Base-by-base conservation (phyloP, 2,888 invertebrate genomes). In the Noctua janthe region DNA sequence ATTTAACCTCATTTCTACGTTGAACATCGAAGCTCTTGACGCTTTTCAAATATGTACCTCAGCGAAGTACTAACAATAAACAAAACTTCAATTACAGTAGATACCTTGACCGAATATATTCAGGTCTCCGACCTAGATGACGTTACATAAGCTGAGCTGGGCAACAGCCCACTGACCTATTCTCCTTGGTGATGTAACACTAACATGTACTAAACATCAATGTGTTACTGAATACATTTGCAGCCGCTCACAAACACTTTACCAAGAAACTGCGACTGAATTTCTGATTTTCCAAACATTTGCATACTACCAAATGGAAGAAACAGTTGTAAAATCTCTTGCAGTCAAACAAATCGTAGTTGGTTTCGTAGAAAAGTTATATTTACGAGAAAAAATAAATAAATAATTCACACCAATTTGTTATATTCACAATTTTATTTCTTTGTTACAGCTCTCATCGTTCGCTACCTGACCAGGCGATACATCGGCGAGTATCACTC, bases 401-500 rank as follows among this genome's bases (percentile, higher is more conserved):
- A 70, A 79, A 51, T 43, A 51, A 79, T 79, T 49, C 6, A 35
- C 6, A 35, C 15, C 6, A 5, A 54, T 39, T 49, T 10, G 10
- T 8, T 56, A 54, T 82, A 29, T 76, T 76, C 0, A 76, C 39
- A 39, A 76, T 35, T 43, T 80, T 59, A 7, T 77, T 11, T 77
- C 20, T 62, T 95, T 95, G 94, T 95, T 96, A 89, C 96, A 98
- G 98, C 98, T 88, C 96, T 98, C 76, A 98, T 98, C 80, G 98
- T 98, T 6, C 97, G 98, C 87, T 98, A 98, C 94, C 95, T 98
- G 87, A 98, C 98, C 8, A 97, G 98, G 92, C 97, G 98, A 91
- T 98, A 98, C 94, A 98, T 98, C 84, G 98, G 98, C 83, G 98
- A 98, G 97, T 98, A 98, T 94, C 97, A 98, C 92, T 98, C 98